A percentile compares a stretch with the other conserved stretches of the same genome.
These are phyloP conservation scores for Centropus unirufus DNA, from an alignment of 2,113 vertebrate genomes.

Conservation along the genomic window DNA sequence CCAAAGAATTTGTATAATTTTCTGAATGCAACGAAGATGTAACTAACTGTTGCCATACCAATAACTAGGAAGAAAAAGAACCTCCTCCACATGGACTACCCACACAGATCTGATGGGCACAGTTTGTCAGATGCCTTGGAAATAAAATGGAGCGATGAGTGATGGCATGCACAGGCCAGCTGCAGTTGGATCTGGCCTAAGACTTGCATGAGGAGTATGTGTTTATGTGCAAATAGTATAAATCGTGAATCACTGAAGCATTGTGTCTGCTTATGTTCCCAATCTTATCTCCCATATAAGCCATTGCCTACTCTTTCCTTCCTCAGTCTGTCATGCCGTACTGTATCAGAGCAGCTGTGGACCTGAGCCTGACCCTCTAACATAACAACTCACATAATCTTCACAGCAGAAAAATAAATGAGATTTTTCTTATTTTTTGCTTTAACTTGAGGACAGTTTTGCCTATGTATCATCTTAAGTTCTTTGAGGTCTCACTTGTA, in stretches of 20 bases:
- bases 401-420: neutral
- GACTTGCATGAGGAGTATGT: neutral
- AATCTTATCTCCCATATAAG: neutral
- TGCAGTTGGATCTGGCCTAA: neutral
- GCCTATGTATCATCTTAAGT: neutral
- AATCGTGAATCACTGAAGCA: neutral
- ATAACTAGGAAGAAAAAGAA: slow-evolving; percentile 58
- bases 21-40: slow-evolving; percentile 46
- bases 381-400: neutral
- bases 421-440: neutral
- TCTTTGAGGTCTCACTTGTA: neutral
- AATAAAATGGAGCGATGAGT: neutral
- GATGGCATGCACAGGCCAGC: neutral
- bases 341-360: neutral
- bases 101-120: slow-evolving; percentile 48
- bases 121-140: slow-evolving; percentile 39
- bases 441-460: neutral
- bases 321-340: neutral
- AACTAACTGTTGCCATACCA: slow-evolving; percentile 59
- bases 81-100: slow-evolving; percentile 60
- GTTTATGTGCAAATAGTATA: neutral
- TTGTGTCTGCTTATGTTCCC: neutral
- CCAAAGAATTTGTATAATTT: slow-evolving; percentile 55
- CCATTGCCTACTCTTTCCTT: neutral
- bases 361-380: neutral